Conservation (phyloP, 2,113 vertebrate species). For the Pedionomus torquatus region DNA sequence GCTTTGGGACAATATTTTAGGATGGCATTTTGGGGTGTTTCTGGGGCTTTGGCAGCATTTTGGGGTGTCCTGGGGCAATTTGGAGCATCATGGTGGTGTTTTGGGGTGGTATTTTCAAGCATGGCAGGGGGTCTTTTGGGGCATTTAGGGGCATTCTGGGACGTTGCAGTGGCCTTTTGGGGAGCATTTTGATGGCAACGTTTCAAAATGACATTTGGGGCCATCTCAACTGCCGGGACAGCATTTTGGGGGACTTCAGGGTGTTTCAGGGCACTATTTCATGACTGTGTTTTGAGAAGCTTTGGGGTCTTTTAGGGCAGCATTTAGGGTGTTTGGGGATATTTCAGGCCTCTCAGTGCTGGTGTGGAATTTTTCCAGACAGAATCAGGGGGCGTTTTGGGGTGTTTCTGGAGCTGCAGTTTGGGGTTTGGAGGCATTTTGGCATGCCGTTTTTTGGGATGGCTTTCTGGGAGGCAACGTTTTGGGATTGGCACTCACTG, state of each 20-base stretch:
- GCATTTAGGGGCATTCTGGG: not conserved
- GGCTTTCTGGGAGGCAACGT: fast-evolving
- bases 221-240: not conserved
- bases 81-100: not conserved
- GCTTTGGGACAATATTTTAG: not conserved
- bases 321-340: not conserved
- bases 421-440: not conserved
- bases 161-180: not conserved
- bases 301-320: not conserved
- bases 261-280: not conserved
- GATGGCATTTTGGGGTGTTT: not conserved
- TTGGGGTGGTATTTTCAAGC: not conserved
- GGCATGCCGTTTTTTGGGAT: fast-evolving
- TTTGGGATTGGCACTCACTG: not conserved
- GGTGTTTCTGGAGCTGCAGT: not conserved
- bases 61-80: not conserved
- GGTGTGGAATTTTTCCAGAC: not conserved
- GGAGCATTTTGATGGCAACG: not conserved
- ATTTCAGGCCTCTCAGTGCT: not conserved
- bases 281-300: not conserved
- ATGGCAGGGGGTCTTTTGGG: not conserved
- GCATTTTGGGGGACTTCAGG: not conserved
- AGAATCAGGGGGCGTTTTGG: not conserved
- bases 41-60: not conserved
- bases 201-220: not conserved